These are phyloP conservation scores for Zaprionus ghesquierei DNA, from an alignment of 1,140 invertebrate genomes.

Conservation along the genomic window DNA sequence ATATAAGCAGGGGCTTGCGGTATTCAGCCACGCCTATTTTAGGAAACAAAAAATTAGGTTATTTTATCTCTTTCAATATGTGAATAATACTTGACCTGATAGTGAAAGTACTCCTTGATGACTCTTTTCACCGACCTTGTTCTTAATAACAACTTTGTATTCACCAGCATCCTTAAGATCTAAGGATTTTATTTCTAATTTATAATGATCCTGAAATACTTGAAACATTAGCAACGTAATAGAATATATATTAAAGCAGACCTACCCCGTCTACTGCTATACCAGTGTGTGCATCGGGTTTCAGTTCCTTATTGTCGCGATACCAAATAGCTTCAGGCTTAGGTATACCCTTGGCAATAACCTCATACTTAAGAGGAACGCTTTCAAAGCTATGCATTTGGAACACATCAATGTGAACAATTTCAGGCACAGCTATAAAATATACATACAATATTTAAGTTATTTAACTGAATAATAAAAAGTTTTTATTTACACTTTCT, in stretches of 20 bases:
- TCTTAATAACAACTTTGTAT: constrained; percentile 90
- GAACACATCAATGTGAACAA: constrained; percentile 88
- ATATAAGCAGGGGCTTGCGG: constrained; percentile 88
- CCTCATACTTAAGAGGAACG: constrained; percentile 88
- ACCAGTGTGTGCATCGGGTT: constrained; percentile 85
- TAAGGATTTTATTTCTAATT: constrained; percentile 87
- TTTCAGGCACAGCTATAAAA: constrained; percentile 88
- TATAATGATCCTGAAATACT: constrained; percentile 85
- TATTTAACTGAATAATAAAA: constrained; percentile 1
- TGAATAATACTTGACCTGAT: constrained; percentile 84
- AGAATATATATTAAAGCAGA: neutral
- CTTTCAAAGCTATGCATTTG: constrained; percentile 90
- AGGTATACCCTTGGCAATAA: constrained; percentile 88
- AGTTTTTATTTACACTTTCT: neutral
- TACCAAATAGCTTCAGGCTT: constrained; percentile 91
- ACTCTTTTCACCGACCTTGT: constrained; percentile 89
- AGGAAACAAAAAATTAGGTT: neutral
- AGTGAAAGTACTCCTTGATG: constrained; percentile 88
- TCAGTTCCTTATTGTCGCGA: constrained; percentile 87
- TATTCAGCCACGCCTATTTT: constrained; percentile 87
- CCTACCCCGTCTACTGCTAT: constrained; percentile 86
- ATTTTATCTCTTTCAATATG: constrained; percentile 19
- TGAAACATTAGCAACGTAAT: neutral
- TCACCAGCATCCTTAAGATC: constrained; percentile 89
- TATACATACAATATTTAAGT: neutral